These are phyloP conservation scores for Athrips mouffetella DNA, from an alignment of 2,888 invertebrate genomes.

Conservation along the genomic window DNA sequence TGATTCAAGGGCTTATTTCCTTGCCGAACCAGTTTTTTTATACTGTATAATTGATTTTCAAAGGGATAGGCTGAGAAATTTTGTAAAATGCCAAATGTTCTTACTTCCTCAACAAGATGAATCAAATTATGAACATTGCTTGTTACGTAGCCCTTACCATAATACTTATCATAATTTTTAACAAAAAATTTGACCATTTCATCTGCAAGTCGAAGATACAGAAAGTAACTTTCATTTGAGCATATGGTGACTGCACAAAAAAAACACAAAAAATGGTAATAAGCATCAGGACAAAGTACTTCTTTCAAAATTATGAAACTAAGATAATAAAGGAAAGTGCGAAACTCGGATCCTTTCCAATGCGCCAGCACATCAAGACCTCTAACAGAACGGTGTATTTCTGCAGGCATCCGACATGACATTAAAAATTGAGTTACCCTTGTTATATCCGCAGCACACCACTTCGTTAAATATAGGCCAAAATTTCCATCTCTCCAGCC, in stretches of 20 bases:
- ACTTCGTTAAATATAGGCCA: conserved; percentile 16
- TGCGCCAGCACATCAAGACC: conserved; percentile 22
- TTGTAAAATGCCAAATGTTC: conserved; percentile 17
- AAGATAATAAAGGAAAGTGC: conserved; percentile 25
- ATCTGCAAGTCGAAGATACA: conserved; percentile 20
- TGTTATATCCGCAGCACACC: conserved; percentile 20
- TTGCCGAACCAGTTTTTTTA: no score
- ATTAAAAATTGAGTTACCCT: conserved; percentile 19
- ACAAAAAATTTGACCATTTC: conserved; percentile 22
- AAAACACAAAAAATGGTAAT: conserved; percentile 24
- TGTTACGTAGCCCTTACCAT: conserved; percentile 22
- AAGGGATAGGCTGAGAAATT: conserved; percentile 17
- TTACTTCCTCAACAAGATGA: conserved; percentile 18
- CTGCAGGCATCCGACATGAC: conserved; percentile 21
- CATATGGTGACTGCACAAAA: no score
- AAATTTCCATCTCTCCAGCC: conserved; percentile 25
- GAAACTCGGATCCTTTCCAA: conserved; percentile 26
- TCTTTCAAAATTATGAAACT: conserved; percentile 24
- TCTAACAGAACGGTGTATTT: conserved; percentile 26
- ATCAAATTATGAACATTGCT: no score
- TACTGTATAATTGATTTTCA: no score
- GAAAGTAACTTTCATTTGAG: conserved; percentile 16
- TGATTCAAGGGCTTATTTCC: no score
- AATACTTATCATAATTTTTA: conserved; percentile 17
- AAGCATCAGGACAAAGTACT: conserved; percentile 15